Base-by-base conservation (phyloP, 2,888 invertebrate species). In the Eurytoma adleriae region DNA sequence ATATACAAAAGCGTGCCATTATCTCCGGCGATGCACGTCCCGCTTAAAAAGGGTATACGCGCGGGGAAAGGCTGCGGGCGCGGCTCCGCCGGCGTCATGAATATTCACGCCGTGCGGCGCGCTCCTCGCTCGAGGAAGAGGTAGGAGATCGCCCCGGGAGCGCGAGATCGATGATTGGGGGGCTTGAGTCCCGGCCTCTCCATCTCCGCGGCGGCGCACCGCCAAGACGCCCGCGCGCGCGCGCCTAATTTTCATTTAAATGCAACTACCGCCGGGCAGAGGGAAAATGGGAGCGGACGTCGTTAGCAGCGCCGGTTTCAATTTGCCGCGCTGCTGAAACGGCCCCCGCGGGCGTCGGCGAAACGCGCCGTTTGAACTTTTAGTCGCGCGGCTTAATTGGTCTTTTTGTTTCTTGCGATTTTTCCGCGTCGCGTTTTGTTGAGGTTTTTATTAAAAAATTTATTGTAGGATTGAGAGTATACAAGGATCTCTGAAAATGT, bases 171-270 rank as follows among this genome's bases (percentile, higher is more conserved):
- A 73, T 73, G 75, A 70, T 73, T 57, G 54, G 13, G 27, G 64
- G n/a, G 18, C 18, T 64, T 10, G 16, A 14, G 5, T 14, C 10
- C 27, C n/a, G 59, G 18, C 18, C 24, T 3, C 12, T 13, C 24
- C n/a, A n/a, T n/a, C 18, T 20, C 12, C 40, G 61, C 61, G n/a
- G 12, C 27, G 27, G 12, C 40, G 40, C n/a, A 18, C 30, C 3
- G 30, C 5, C 5, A 24, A 59, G 59, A 59, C 12, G 20, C 20
- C 18, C 18, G 62, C 24, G 62, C 50, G 50, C 59, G 40, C 18
- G 56, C 27, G 48, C 57, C 50, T 82, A 83, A 83, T 82, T 83
- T 81, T 80, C 78, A 83, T 82, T 83, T 83, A 83, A 80, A 83
- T 83, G 80, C 77, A 79, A 62, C 64, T 30, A 61, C 30, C 30